Percentiles rank a stretch among this genome's conserved stretches.
phyloP scores from a whole-genome alignment of 2,888 invertebrate species.

The Pyrochroa serraticornis region DNA sequence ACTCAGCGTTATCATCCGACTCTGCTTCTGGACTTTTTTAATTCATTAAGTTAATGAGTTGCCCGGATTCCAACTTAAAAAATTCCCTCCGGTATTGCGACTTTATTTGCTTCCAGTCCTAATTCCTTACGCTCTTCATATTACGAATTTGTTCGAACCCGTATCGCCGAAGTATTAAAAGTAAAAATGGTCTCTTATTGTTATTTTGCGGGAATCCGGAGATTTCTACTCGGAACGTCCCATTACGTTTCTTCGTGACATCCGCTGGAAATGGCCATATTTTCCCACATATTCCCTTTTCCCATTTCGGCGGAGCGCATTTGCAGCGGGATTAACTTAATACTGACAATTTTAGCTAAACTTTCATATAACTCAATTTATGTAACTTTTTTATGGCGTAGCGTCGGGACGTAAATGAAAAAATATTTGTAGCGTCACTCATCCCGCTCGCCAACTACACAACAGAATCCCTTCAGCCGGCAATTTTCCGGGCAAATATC shows the following conservation, averaged over 20 bases:
- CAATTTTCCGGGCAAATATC: background rate
- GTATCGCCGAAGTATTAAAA: background rate
- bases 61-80: conserved; percentile 24
- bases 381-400: conserved; percentile 11
- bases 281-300: conserved; percentile 41
- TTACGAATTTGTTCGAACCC: too few relatives aligned
- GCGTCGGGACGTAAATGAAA: background rate
- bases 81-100: conserved; percentile 17
- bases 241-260: conserved; percentile 40
- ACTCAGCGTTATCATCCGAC: conserved; percentile 9
- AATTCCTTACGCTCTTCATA: too few relatives aligned
- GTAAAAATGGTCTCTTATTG: conserved; percentile 21
- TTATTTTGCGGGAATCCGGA: conserved; percentile 27
- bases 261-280: conserved; percentile 44
- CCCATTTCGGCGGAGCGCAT: conserved; percentile 34
- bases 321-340: conserved; percentile 39
- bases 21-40: conserved; percentile 21
- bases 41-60: conserved; percentile 37
- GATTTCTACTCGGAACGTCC: conserved; percentile 34
- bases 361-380: conserved; percentile 25
- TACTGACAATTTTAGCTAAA: conserved; percentile 39
- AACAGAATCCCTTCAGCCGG: too few relatives aligned
- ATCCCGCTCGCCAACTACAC: background rate
- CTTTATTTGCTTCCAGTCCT: background rate
- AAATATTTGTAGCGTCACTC: background rate